Conservation (phyloP, 2,797 vertebrate genomes). For the Setipinna tenuifilis region DNA sequence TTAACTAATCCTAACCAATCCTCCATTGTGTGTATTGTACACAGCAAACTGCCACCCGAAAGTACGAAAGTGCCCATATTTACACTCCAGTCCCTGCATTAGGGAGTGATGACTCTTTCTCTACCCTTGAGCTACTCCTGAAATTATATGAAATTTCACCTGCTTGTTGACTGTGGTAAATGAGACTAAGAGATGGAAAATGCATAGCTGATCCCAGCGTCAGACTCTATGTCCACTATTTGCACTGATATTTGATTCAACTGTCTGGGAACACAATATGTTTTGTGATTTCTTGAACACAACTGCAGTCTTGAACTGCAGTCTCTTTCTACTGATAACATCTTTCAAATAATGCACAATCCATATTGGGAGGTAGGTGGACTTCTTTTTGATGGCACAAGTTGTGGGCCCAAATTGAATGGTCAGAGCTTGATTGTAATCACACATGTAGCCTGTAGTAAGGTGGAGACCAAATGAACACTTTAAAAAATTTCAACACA, state of each 20-base stretch:
- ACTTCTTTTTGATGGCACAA: background rate
- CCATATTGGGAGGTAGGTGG: background rate
- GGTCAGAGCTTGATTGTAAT: background rate
- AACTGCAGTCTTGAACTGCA: background rate
- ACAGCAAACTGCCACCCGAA: background rate
- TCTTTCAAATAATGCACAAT: background rate
- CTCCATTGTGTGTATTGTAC: background rate
- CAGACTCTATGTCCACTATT: background rate
- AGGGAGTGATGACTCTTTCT: background rate
- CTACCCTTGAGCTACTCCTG: background rate
- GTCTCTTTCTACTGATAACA: background rate
- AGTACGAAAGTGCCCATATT: background rate
- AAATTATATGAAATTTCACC: background rate
- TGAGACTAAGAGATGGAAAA: background rate
- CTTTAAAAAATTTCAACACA: slow-evolving; percentile 35
- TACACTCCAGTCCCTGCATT: background rate
- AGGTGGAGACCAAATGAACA: background rate
- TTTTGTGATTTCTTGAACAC: background rate
- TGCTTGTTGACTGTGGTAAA: background rate
- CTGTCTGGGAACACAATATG: background rate
- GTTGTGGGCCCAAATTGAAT: background rate
- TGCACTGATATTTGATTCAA: background rate
- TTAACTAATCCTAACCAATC: background rate
- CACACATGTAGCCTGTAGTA: background rate
- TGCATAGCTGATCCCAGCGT: background rate